Percentiles rank a stretch among this genome's conserved stretches.
These are phyloP conservation scores for Alauda arvensis DNA, from an alignment of 2,797 vertebrate species.

Conservation along the genomic window DNA sequence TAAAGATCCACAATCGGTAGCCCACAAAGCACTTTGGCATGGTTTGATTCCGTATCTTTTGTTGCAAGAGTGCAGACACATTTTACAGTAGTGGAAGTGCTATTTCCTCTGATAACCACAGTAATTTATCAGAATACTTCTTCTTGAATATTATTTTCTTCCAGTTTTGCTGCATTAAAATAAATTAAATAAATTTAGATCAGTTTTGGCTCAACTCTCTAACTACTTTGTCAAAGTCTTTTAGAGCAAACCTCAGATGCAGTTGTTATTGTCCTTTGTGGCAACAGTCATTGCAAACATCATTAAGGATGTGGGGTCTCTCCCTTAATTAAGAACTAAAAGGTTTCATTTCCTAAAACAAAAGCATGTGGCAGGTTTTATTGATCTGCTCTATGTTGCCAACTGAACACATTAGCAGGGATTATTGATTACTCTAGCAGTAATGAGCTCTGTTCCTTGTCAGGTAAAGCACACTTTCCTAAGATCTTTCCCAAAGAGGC, in stretches of 20 bases:
- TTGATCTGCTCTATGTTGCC: constrained; percentile 75
- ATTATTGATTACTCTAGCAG: constrained; percentile 70
- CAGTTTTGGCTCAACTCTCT: constrained; percentile 10
- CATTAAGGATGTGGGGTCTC: constrained; percentile 72
- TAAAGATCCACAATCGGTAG: neutral
- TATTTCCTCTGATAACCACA: constrained; percentile 9
- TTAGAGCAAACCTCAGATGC: constrained; percentile 51
- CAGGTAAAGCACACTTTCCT: constrained; percentile 58
- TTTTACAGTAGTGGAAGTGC: neutral
- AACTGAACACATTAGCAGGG: constrained; percentile 75
- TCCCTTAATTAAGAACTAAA: constrained; percentile 82
- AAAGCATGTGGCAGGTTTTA: constrained; percentile 76
- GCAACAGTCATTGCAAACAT: constrained; percentile 66
- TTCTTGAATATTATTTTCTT: neutral
- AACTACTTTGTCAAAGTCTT: constrained; percentile 25
- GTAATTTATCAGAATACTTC: neutral
- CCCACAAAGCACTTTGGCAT: neutral
- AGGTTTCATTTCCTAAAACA: constrained; percentile 80
- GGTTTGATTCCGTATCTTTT: neutral
- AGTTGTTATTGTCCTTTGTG: constrained; percentile 51
- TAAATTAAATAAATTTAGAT: constrained; percentile 21
- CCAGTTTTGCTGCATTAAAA: neutral
- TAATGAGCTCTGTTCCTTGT: constrained; percentile 70
- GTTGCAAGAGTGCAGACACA: neutral
- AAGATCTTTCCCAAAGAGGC: constrained; percentile 6